Conservation (phyloP, 35 echinoderm and acorn worm genomes). For the Heliocidaris tuberculata region DNA sequence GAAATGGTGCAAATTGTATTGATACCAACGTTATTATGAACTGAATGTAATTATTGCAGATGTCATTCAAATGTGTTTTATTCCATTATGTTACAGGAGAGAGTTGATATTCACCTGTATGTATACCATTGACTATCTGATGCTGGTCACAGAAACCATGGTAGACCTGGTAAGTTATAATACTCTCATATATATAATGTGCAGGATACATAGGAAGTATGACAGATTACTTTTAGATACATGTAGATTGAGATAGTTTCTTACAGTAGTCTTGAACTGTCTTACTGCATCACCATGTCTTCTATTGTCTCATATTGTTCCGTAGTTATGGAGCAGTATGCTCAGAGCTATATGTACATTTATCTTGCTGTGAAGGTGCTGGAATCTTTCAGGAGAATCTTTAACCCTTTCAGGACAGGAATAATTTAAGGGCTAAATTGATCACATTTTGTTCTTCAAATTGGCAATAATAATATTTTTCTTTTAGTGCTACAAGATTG, state of each 20-base stretch:
- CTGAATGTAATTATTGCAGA: background rate
- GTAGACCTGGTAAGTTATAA: conserved; percentile 67
- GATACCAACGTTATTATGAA: background rate
- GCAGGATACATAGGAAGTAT: conserved; percentile 55
- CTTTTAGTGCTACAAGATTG: too few relatives aligned
- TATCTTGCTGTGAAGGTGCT: background rate
- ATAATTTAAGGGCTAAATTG: too few relatives aligned
- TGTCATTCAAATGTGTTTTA: background rate
- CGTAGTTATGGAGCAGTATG: background rate
- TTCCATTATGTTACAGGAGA: conserved; percentile 56
- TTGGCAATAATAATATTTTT: too few relatives aligned
- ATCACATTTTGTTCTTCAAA: too few relatives aligned
- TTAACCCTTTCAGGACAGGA: too few relatives aligned
- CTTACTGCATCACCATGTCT: too few relatives aligned
- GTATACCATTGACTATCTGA: conserved; percentile 83
- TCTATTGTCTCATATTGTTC: background rate
- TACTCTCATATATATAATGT: background rate
- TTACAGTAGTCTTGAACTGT: too few relatives aligned
- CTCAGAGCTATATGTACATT: too few relatives aligned
- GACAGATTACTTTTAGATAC: too few relatives aligned
- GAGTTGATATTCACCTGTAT: conserved; percentile 93
- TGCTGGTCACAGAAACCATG: conserved; percentile 84
- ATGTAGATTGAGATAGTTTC: too few relatives aligned
- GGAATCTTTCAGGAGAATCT: background rate
- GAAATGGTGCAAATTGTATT: too few relatives aligned